These are phyloP conservation scores for Vanessa tameamea DNA, from an alignment of 1,140 invertebrate species.

Conservation along the genomic window DNA sequence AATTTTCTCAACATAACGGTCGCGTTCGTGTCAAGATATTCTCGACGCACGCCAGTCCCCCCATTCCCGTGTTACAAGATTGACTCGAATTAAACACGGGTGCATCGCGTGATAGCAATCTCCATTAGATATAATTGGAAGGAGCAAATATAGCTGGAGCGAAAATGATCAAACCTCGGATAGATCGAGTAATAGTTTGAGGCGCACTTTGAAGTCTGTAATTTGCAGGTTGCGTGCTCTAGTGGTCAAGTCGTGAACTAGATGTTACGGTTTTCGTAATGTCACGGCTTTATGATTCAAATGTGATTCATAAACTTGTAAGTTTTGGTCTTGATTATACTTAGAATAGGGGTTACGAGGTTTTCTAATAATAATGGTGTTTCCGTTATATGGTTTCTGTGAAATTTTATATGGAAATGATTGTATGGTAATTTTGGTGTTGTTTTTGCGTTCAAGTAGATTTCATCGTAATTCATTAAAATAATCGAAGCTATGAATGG, in stretches of 20 bases:
- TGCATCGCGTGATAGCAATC: conserved; percentile 39
- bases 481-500: too few species aligned
- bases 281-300: conserved; percentile 47
- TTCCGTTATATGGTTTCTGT: conserved; percentile 9
- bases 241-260: conserved; percentile 32
- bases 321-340: conserved; percentile 3
- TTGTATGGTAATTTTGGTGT: not conserved
- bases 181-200: not conserved
- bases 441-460: not conserved
- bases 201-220: conserved; percentile 32
- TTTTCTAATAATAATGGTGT: not conserved
- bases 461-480: too few species aligned
- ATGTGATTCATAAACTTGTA: conserved; percentile 37
- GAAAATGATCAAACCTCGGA: conserved; percentile 16
- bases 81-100: conserved; percentile 24
- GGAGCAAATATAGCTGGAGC: conserved; percentile 25
- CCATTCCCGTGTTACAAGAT: conserved; percentile 21
- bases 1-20: conserved; percentile 25
- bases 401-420: not conserved
- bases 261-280: conserved; percentile 46
- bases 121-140: conserved; percentile 32
- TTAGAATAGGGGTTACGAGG: conserved; percentile 3
- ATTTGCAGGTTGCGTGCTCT: conserved; percentile 48
- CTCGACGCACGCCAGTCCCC: conserved; percentile 16
- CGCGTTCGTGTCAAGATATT: not conserved